Base-by-base conservation (phyloP, 2,888 invertebrate species). In the Adineta ricciae region DNA sequence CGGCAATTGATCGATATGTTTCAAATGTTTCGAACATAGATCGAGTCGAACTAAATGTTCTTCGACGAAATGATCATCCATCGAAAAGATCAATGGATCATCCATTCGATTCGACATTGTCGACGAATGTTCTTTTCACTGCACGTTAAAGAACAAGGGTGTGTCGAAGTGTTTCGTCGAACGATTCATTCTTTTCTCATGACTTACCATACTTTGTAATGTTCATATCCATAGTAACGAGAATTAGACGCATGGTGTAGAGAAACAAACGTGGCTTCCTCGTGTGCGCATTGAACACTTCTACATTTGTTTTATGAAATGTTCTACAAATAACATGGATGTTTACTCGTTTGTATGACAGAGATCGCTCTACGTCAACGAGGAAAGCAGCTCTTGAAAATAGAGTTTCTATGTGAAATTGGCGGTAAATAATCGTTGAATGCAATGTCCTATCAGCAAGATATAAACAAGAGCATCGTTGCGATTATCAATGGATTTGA, bases 1-100 rank as follows among this genome's bases (percentile, higher is more conserved):
- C 14, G 78, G 41, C 41, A 78, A 78, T 24, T 78, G 38, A 41
- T 78, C 78, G 11, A 78, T 78, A n/a, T 11, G 7, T 41, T 41
- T 41, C 41, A 78, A 41, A n/a, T 41, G 1, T 78, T 78, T 78
- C n/a, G 38, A n/a, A 41, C 41, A 38, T 78, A 78, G 19, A 41
- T 78, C 78, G n/a, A 78, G 41, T 41, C 78, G 38, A 41, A 41
- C 41, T 38, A 78, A 78, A 78, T 78, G 41, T 78, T 78, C 21
- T 78, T 78, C 83, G 32, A 14, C 52, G 19, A 72, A 85, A 83
- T 14, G 14, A 52, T 14, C 64, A 64, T 64, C 64, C 16, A 64
- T 32, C 0, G 64, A 64, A 27, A 64, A 64, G 19, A 64, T 24
- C 32, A 64, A 64, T 64, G 64, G 64, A 16, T 64, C 32, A 64